Conservation (phyloP, 2,888 invertebrate genomes). For the Ischnura elegans region DNA sequence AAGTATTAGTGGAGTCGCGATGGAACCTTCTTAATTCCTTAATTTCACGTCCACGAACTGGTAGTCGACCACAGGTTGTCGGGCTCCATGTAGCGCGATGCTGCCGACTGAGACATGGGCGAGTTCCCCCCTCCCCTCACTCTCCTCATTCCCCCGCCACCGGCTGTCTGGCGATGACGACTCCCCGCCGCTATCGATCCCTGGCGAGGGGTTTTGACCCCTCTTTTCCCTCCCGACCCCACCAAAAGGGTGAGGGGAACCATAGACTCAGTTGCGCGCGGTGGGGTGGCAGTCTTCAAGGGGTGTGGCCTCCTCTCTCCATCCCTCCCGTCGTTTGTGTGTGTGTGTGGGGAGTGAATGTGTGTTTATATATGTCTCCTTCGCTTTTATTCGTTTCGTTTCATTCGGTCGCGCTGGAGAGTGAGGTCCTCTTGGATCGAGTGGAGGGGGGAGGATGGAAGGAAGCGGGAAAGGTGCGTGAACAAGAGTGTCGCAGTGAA, state of each 20-base stretch:
- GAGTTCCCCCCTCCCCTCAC: neutral
- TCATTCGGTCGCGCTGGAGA: neutral
- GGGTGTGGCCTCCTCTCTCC: conserved; percentile 3
- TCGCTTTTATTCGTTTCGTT: neutral
- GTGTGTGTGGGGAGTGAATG: neutral
- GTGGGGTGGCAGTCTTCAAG: neutral
- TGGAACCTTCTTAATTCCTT: no score
- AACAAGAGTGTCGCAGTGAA: conserved; percentile 54
- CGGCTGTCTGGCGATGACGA: conserved; percentile 57
- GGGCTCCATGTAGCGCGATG: no score
- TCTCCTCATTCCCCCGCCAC: neutral
- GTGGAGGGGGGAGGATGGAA: neutral
- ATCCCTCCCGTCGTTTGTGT: neutral
- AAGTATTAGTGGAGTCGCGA: no score
- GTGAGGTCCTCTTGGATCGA: neutral
- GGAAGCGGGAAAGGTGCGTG: conserved; percentile 6
- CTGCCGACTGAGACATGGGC: neutral
- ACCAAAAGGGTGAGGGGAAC: neutral
- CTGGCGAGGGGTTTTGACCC: conserved; percentile 50
- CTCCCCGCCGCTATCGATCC: conserved; percentile 63
- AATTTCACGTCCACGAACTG: no score
- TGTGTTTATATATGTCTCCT: neutral
- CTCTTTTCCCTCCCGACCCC: no score
- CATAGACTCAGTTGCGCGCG: neutral
- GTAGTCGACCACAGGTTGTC: no score